Evolutionary conservation across 2,888 invertebrate genomes (phyloP).

Genomic region (Smittia sp.): DNA sequence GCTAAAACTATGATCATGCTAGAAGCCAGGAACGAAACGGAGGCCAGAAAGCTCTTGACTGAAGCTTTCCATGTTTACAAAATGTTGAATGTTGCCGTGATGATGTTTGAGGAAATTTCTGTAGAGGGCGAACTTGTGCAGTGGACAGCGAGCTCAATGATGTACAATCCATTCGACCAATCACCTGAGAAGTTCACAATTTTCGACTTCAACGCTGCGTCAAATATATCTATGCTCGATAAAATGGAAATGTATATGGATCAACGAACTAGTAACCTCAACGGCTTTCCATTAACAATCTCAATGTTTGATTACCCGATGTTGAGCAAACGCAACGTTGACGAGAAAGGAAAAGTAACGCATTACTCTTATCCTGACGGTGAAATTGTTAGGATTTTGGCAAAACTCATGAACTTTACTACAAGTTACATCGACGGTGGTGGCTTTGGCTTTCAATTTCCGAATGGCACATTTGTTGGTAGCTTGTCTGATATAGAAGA

Average conservation of each 20-base stretch:
- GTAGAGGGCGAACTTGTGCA: background rate
- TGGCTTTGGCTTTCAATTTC: background rate
- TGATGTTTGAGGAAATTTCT: background rate
- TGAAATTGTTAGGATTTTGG: background rate
- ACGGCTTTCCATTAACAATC: background rate
- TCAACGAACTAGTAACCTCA: background rate
- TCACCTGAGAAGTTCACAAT: background rate
- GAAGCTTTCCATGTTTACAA: background rate
- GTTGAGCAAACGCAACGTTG: background rate
- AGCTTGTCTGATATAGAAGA: background rate
- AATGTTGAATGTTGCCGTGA: background rate
- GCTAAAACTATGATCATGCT: background rate
- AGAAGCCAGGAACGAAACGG: background rate
- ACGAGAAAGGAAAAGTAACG: background rate
- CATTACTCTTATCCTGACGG: background rate
- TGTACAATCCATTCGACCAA: too few relatives aligned
- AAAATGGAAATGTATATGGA: background rate
- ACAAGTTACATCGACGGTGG: background rate
- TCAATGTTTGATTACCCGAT: background rate
- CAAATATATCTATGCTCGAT: background rate
- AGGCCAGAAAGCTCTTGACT: background rate
- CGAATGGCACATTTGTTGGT: background rate
- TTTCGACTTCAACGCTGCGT: background rate
- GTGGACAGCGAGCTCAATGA: background rate
- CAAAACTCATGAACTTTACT: background rate